A percentile compares a stretch with the other conserved stretches of the same genome.
Conservation (phyloP, 92 coral and sea anemone genomes). For the Zoanthus solanderi region DNA sequence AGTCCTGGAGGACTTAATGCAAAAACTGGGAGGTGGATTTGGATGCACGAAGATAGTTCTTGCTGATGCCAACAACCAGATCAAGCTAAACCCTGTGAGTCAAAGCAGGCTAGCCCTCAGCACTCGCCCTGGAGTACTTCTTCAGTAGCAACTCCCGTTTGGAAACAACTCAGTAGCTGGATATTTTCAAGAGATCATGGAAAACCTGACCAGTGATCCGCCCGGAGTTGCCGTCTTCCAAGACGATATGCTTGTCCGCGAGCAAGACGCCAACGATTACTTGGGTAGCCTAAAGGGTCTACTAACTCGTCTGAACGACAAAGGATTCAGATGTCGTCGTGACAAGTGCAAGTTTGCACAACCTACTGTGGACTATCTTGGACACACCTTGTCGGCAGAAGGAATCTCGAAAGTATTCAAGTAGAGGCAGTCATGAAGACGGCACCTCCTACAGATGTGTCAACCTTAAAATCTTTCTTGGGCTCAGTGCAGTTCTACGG, state of each 20-base stretch:
- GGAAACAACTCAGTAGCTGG: background rate
- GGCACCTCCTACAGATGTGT: too few relatives aligned
- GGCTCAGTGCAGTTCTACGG: background rate
- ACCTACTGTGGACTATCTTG: background rate
- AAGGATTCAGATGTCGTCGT: background rate
- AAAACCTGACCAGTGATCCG: background rate
- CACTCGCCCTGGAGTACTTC: background rate
- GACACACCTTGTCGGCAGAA: background rate
- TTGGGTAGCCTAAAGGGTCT: background rate
- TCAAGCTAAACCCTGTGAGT: background rate
- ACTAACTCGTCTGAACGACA: background rate
- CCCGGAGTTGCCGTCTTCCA: background rate
- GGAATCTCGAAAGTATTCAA: background rate
- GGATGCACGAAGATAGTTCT: background rate
- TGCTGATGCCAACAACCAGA: background rate
- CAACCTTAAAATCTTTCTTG: too few relatives aligned
- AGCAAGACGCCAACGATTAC: background rate
- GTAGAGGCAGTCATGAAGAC: too few relatives aligned
- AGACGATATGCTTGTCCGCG: background rate
- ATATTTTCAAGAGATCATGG: too few relatives aligned
- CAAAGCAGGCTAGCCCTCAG: background rate
- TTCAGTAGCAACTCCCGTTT: background rate
- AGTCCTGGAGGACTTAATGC: background rate
- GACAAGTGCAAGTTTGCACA: background rate
- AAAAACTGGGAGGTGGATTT: background rate